Evolutionary conservation across 2,797 vertebrate genomes (phyloP).

Genomic region (Epinephelus malabaricus): DNA sequence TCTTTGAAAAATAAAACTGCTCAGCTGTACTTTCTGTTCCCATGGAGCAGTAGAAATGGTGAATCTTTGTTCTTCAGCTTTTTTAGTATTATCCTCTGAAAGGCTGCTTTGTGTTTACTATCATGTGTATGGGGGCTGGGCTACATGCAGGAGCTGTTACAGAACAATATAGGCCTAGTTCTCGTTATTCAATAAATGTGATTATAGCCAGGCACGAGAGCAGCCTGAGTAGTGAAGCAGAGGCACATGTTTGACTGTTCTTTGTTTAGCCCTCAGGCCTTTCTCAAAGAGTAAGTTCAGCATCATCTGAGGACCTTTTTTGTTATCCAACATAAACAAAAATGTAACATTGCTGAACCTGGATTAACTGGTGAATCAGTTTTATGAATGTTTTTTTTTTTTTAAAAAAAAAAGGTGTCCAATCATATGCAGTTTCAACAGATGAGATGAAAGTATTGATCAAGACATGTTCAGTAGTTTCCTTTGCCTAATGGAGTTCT

Average conservation of each 20-base stretch:
- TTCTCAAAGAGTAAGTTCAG: slow-evolving; percentile 26
- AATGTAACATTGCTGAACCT: background rate
- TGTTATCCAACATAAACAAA: background rate
- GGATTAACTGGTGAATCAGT: background rate
- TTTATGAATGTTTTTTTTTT: background rate
- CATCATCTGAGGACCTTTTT: slow-evolving; percentile 18
- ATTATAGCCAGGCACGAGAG: slow-evolving; percentile 70
- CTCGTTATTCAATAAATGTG: slow-evolving; percentile 73
- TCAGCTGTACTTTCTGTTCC: slow-evolving; percentile 29
- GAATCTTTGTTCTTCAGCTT: slow-evolving; percentile 21
- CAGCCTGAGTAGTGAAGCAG: slow-evolving; percentile 47
- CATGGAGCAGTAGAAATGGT: slow-evolving; percentile 5
- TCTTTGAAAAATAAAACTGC: slow-evolving; percentile 19
- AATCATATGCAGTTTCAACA: background rate
- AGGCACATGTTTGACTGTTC: slow-evolving; percentile 61
- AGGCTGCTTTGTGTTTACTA: slow-evolving; percentile 66
- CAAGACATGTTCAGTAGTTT: background rate
- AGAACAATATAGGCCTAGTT: slow-evolving; percentile 72
- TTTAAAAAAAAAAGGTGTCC: background rate
- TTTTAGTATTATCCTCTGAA: slow-evolving; percentile 62
- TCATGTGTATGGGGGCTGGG: slow-evolving; percentile 56
- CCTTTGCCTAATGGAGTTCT: background rate
- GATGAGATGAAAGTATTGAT: background rate
- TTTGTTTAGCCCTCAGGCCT: slow-evolving; percentile 47
- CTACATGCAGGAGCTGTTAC: slow-evolving; percentile 45